phyloP scores from a whole-genome alignment of 2,113 vertebrate species.

The Alethe diademata region DNA sequence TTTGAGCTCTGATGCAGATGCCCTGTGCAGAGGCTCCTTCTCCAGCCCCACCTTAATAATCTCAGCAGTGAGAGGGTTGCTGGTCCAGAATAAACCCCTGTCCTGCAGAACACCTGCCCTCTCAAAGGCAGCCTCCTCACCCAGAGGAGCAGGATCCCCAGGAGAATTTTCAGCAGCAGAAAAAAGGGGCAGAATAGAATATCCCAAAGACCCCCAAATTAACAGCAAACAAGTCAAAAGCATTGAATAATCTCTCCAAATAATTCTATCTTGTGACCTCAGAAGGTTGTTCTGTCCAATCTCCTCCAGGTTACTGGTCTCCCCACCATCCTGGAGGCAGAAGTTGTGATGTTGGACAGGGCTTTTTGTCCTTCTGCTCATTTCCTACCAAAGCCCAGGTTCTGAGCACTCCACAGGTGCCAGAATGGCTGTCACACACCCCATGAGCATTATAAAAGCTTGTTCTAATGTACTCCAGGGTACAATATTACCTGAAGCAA shows the following conservation, averaged over 20 bases:
- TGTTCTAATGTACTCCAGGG: background rate
- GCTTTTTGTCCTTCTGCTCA: background rate
- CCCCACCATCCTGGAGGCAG: rapidly evolving
- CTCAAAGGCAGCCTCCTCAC: background rate
- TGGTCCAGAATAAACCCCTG: conserved; percentile 47
- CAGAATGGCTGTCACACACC: background rate
- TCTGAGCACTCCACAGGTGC: background rate
- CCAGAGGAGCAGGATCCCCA: background rate
- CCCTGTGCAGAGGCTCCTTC: conserved; percentile 85
- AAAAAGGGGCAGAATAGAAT: background rate
- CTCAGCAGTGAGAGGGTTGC: conserved; percentile 79
- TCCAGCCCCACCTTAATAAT: conserved; percentile 85
- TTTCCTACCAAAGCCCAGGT: background rate
- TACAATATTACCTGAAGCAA: background rate
- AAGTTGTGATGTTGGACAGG: rapidly evolving
- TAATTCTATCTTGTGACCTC: background rate
- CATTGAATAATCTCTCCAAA: background rate
- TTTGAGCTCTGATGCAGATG: conserved; percentile 78
- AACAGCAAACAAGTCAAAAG: background rate
- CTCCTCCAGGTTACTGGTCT: background rate
- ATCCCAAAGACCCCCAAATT: background rate
- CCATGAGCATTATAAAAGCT: background rate
- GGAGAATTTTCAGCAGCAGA: background rate
- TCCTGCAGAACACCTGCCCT: background rate
- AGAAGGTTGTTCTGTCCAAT: background rate